phyloP scores from a whole-genome alignment of 2,888 invertebrate species.

The Drosophila tanythrix region DNA sequence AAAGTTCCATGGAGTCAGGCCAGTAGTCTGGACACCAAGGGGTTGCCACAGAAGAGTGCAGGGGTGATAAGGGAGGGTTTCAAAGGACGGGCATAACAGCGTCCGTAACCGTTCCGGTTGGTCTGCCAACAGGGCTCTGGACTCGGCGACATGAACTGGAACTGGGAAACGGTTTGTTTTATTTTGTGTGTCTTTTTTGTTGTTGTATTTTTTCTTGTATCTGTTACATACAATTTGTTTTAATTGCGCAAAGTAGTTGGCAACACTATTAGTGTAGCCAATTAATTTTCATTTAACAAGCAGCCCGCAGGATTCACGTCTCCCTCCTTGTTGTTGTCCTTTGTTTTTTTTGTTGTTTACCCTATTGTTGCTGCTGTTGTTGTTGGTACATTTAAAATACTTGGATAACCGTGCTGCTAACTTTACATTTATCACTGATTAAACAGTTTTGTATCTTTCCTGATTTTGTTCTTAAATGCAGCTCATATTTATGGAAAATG shows the following conservation, averaged over 20 bases:
- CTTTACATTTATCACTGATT: constrained; percentile 65
- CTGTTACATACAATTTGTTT: constrained; percentile 80
- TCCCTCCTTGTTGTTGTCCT: constrained; percentile 18
- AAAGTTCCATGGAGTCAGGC: constrained; percentile 67
- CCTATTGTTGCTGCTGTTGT: constrained; percentile 4
- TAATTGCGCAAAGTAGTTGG: constrained; percentile 80
- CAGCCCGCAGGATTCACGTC: constrained; percentile 60
- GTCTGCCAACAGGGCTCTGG: constrained; percentile 37
- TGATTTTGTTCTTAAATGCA: constrained; percentile 43
- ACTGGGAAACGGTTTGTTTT: constrained; percentile 26
- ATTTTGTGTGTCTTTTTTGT: constrained; percentile 13
- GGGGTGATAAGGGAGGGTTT: not conserved
- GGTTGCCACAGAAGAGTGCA: not conserved
- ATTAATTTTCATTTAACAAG: constrained; percentile 79
- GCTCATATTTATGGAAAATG: constrained; percentile 22
- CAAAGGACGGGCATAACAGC: not conserved
- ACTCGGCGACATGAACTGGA: constrained; percentile 10
- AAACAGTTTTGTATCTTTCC: constrained; percentile 40
- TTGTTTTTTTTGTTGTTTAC: constrained; percentile 14
- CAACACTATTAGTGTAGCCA: constrained; percentile 71
- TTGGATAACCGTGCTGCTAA: constrained; percentile 22
- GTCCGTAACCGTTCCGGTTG: constrained; percentile 33
- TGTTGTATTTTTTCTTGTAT: constrained; percentile 53
- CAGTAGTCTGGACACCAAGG: constrained; percentile 28
- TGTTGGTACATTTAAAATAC: constrained; percentile 58